Percentiles rank a stretch among this genome's conserved stretches.
These are phyloP conservation scores for Rhynchonycteris naso DNA, from an alignment of 2,797 vertebrate species.

Conservation along the genomic window DNA sequence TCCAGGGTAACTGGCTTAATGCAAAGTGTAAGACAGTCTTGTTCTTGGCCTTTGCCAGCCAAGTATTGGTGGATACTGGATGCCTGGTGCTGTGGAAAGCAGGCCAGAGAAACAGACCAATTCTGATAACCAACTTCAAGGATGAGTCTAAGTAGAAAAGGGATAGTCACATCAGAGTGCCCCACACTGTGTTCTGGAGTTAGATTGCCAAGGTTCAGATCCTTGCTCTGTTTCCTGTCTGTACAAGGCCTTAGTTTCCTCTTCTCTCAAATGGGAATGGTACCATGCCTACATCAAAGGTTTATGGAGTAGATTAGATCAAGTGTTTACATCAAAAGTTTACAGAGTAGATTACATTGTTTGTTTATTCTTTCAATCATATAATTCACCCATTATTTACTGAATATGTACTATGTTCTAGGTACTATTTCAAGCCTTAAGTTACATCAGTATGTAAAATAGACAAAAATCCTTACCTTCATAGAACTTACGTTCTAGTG, in stretches of 20 bases:
- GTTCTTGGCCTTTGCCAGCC: not conserved
- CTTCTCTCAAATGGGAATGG: not conserved
- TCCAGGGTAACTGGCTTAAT: not conserved
- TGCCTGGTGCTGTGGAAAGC: not conserved
- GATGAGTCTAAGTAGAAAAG: not conserved
- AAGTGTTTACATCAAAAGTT: not conserved
- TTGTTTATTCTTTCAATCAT: constrained; percentile 8
- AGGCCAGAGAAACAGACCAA: not conserved
- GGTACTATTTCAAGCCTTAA: not conserved
- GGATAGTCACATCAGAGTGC: not conserved
- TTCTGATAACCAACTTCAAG: not conserved
- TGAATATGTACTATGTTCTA: not conserved
- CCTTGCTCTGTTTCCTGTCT: not conserved
- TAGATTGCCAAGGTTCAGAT: not conserved
- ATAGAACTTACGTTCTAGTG: not conserved
- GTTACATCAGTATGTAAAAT: not conserved
- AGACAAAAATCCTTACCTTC: not conserved
- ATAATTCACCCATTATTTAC: constrained; percentile 5
- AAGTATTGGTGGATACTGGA: not conserved
- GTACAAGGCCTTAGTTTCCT: not conserved
- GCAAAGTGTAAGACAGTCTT: not conserved
- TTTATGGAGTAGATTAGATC: constrained; percentile 22
- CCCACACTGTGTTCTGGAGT: not conserved
- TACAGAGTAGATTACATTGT: not conserved
- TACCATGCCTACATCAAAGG: not conserved